Percentiles rank a stretch among this genome's conserved stretches.
Conservation (phyloP, 92 coral and sea anemone genomes). For the Porites divaricata region DNA sequence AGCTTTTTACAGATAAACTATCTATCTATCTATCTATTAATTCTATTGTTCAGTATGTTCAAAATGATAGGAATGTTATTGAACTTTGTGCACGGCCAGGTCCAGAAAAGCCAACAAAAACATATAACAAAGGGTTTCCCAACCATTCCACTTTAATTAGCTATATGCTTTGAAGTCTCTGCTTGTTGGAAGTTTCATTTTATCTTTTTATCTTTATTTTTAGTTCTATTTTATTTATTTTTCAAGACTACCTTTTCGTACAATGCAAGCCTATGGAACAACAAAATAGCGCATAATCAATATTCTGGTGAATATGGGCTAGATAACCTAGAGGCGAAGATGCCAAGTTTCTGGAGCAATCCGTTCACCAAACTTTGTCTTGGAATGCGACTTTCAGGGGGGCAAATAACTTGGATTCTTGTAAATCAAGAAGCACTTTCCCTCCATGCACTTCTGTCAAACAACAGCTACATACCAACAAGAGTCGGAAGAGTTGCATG, state of each 20-base stretch:
- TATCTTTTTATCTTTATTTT: not conserved
- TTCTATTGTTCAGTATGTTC: too few relatives aligned
- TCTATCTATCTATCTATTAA: too few relatives aligned
- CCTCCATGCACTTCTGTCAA: slow-evolving; percentile 10
- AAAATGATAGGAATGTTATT: too few relatives aligned
- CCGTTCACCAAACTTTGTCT: slow-evolving; percentile 47
- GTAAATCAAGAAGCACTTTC: not conserved
- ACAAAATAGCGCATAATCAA: not conserved
- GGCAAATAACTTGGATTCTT: slow-evolving; percentile 8
- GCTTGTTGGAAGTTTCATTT: too few relatives aligned
- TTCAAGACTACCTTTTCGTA: slow-evolving; percentile 11
- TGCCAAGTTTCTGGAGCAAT: slow-evolving; percentile 47
- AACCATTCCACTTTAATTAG: too few relatives aligned
- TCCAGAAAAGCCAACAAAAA: too few relatives aligned
- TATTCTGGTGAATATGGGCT: not conserved
- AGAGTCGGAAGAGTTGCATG: slow-evolving; percentile 25
- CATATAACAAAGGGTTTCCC: too few relatives aligned
- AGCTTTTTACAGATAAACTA: too few relatives aligned
- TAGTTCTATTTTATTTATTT: not conserved
- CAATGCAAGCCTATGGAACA: not conserved
- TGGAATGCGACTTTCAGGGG: slow-evolving; percentile 26
- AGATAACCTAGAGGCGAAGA: slow-evolving; percentile 35
- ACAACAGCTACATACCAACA: not conserved
- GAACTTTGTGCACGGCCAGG: too few relatives aligned
- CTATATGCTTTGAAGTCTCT: too few relatives aligned